Evolutionary conservation across 1,140 invertebrate species (phyloP).

Genomic region (Caerostris darwini): DNA sequence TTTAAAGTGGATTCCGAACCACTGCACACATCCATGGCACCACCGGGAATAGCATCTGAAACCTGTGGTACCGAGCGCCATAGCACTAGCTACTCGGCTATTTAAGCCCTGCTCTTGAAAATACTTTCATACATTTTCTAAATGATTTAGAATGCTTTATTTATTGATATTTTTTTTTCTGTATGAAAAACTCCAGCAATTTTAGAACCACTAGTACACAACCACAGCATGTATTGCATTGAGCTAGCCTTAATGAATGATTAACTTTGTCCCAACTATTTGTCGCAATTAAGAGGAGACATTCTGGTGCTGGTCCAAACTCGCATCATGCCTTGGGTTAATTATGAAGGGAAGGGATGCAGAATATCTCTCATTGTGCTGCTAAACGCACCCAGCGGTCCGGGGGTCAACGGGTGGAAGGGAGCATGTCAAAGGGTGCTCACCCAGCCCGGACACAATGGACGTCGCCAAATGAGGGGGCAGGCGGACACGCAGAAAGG

Average conservation of each 20-base stretch:
- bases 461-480: slow-evolving; percentile 24
- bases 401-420: slow-evolving; percentile 11
- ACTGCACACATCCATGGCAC: no score
- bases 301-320: not conserved
- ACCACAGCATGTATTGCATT: no score
- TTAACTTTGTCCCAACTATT: not conserved
- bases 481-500: not conserved
- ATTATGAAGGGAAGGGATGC: not conserved
- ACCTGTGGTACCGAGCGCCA: no score
- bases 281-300: not conserved
- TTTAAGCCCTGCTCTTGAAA: no score
- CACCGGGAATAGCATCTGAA: no score
- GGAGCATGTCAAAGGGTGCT: slow-evolving; percentile 46
- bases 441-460: slow-evolving; percentile 48
- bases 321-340: not conserved
- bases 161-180: no score
- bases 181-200: no score
- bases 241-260: not conserved
- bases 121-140: no score
- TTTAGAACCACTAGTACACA: no score
- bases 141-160: no score
- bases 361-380: not conserved
- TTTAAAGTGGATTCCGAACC: no score
- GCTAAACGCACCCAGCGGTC: not conserved
- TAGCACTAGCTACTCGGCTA: no score